phyloP scores from a whole-genome alignment of 2,113 vertebrate genomes.

The Syrrhaptes paradoxus region DNA sequence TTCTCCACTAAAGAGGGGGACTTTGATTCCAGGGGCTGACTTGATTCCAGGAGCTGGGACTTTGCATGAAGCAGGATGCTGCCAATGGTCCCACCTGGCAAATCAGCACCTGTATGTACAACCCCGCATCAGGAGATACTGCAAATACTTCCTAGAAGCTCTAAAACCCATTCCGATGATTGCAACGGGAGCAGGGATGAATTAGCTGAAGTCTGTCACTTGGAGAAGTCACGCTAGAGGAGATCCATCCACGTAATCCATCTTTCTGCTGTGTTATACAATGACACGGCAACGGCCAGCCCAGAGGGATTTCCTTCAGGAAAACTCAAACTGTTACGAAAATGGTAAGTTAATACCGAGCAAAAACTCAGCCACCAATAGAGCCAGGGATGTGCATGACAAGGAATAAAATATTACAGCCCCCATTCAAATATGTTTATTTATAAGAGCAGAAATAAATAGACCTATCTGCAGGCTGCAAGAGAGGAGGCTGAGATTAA shows the following conservation, averaged over 20 bases:
- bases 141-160: background rate
- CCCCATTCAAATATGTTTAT: constrained; percentile 16
- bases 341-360: constrained; percentile 38
- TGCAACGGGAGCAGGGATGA: fast-evolving
- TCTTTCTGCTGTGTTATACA: constrained; percentile 30
- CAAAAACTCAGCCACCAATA: background rate
- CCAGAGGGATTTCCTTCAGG: constrained; percentile 47
- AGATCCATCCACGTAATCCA: constrained; percentile 47
- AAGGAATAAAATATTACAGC: constrained; percentile 3
- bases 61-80: background rate
- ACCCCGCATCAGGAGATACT: background rate
- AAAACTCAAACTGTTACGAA: constrained; percentile 52
- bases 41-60: background rate
- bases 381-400: background rate
- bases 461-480: background rate
- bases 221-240: constrained; percentile 16
- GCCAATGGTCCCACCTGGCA: background rate
- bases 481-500: background rate
- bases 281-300: constrained; percentile 30
- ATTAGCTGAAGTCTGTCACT: constrained; percentile 22
- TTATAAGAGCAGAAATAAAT: background rate
- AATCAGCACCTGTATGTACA: background rate
- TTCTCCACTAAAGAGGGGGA: fast-evolving
- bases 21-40: no score
- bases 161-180: background rate